Evolutionary conservation across 2,113 vertebrate genomes (phyloP).

Genomic region (Lagopus muta): DNA sequence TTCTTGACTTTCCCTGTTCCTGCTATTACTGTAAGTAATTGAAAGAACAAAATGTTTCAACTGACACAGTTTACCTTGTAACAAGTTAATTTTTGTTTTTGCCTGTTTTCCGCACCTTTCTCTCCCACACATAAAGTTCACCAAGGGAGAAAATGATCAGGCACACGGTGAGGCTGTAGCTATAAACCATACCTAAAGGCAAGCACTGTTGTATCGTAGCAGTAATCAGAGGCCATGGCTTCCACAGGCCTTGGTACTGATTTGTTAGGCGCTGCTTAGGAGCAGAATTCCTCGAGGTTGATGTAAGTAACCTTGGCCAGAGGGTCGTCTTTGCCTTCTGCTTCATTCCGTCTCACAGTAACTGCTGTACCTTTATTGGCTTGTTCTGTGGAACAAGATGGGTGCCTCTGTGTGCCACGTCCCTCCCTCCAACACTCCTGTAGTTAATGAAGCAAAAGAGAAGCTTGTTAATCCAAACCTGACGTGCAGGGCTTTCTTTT

Average conservation of each 20-base stretch:
- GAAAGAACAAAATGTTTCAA: constrained; percentile 36
- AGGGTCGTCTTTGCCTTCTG: neutral
- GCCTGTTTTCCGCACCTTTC: neutral
- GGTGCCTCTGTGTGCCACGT: neutral
- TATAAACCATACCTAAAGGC: neutral
- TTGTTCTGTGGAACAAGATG: neutral
- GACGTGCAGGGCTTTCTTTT: fast-evolving
- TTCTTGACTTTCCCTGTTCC: constrained; percentile 30
- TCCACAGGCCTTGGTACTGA: neutral
- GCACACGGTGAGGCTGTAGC: neutral
- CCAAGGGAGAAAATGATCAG: neutral
- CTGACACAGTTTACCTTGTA: constrained; percentile 10
- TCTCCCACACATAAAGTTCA: neutral
- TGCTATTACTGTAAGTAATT: constrained; percentile 61
- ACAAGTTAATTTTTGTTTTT: neutral
- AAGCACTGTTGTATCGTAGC: neutral
- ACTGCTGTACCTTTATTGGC: neutral
- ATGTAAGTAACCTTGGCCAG: neutral
- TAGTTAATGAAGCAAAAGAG: neutral
- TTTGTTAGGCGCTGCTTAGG: neutral
- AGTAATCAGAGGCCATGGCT: neutral
- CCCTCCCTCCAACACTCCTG: neutral
- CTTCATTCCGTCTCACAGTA: constrained; percentile 24
- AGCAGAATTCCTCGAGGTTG: neutral
- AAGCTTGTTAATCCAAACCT: fast-evolving